These are phyloP conservation scores for Polietes domitor DNA, from an alignment of 2,888 invertebrate species.

Conservation along the genomic window DNA sequence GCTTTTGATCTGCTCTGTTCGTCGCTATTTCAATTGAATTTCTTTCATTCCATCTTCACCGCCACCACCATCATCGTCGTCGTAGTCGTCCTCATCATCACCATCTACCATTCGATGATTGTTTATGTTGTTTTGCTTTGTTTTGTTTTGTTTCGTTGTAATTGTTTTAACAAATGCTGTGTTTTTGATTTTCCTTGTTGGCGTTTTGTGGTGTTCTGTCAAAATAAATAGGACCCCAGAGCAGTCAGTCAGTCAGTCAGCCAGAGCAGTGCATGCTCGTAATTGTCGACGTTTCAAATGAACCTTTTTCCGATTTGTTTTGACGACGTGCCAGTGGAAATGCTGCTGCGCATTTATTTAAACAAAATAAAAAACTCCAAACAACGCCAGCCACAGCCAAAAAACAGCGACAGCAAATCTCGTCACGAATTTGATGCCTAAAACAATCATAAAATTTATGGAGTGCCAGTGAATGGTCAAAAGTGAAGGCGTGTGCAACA, in stretches of 20 bases:
- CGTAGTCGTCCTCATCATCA: too few relatives aligned
- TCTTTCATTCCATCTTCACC: conserved; percentile 27
- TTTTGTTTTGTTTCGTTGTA: not conserved
- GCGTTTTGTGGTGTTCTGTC: conserved; percentile 15
- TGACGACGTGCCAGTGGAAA: conserved; percentile 9
- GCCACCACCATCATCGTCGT: not conserved
- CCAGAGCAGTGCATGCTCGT: not conserved
- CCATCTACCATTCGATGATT: conserved; percentile 7
- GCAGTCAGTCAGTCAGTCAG: too few relatives aligned
- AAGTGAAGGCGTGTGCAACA: conserved; percentile 16
- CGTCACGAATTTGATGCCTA: conserved; percentile 31
- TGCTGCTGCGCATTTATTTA: conserved; percentile 1
- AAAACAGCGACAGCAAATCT: not conserved
- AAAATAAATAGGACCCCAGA: conserved; percentile 44
- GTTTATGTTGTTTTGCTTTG: too few relatives aligned
- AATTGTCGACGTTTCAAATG: not conserved
- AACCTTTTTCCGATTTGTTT: not conserved
- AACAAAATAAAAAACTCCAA: conserved; percentile 5
- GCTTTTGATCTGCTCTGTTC: conserved; percentile 7
- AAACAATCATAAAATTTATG: conserved; percentile 38
- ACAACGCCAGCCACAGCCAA: not conserved
- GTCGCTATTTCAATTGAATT: conserved; percentile 20
- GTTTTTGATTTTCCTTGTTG: not conserved
- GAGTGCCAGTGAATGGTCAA: conserved; percentile 18
- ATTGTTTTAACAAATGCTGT: conserved; percentile 37